Conservation (phyloP, 2,797 vertebrate genomes). For the Pipistrellus pipistrellus region DNA sequence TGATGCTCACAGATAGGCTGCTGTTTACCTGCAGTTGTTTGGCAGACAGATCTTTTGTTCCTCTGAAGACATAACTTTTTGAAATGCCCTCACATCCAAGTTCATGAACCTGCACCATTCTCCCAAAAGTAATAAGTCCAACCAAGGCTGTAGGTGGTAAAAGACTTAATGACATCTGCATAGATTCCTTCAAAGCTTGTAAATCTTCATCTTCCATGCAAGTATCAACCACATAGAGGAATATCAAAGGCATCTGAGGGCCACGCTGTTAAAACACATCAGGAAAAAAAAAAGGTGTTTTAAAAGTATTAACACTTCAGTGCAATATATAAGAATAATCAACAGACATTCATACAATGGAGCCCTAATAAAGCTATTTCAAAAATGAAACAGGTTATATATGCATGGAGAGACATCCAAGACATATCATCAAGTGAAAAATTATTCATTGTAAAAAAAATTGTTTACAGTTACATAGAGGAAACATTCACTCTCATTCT, state of each 20-base stretch:
- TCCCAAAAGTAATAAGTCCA: slow-evolving; percentile 97
- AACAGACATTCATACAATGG: neutral
- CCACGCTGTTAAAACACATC: slow-evolving; percentile 91
- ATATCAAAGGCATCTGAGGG: slow-evolving; percentile 97
- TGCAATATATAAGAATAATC: slow-evolving; percentile 31
- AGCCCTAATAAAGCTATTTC: slow-evolving; percentile 50
- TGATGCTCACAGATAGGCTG: neutral
- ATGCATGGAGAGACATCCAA: neutral
- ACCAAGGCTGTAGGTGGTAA: slow-evolving; percentile 96
- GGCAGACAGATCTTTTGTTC: slow-evolving; percentile 96
- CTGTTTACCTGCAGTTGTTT: slow-evolving; percentile 95
- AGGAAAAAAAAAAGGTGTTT: neutral
- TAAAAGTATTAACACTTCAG: slow-evolving; percentile 46
- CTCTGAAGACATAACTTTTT: slow-evolving; percentile 98
- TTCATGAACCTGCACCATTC: slow-evolving; percentile 98
- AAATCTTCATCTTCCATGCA: slow-evolving; percentile 99
- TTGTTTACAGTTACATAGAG: neutral
- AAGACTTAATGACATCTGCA: slow-evolving; percentile 98
- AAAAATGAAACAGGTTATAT: slow-evolving; percentile 27
- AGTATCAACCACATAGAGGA: slow-evolving; percentile 98
- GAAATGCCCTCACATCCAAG: slow-evolving; percentile 98
- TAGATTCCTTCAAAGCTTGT: slow-evolving; percentile 97
- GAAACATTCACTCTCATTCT: neutral
- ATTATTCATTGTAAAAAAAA: slow-evolving; percentile 2
- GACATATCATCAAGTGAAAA: slow-evolving; percentile 43